Evolutionary conservation across 1,140 invertebrate genomes (phyloP).

Genomic region (Drosophila erecta): DNA sequence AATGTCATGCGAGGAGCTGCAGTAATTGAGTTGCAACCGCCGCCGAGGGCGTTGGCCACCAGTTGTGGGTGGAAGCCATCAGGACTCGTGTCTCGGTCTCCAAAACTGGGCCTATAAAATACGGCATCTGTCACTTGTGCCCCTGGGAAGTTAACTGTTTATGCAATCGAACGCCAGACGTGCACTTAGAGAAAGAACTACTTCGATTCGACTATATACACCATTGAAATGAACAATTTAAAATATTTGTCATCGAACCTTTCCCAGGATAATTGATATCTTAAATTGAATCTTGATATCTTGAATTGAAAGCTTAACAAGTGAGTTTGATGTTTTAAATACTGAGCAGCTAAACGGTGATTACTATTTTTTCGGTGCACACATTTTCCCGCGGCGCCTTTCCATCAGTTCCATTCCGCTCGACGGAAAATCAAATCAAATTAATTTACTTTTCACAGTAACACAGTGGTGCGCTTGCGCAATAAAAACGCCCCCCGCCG

Average conservation of each 20-base stretch:
- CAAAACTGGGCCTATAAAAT: slow-evolving; percentile 47
- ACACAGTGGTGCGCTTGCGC: slow-evolving; percentile 57
- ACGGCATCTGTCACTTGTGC: slow-evolving; percentile 38
- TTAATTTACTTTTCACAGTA: slow-evolving; percentile 50
- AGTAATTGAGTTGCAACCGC: slow-evolving; percentile 47
- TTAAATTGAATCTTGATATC: no score
- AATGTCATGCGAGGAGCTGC: slow-evolving; percentile 38
- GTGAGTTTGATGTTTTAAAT: no score
- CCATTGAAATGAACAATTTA: no score
- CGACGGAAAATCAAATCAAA: slow-evolving; percentile 45
- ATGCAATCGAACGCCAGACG: slow-evolving; percentile 26
- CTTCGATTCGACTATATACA: neutral
- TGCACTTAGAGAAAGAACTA: neutral
- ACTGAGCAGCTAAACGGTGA: no score
- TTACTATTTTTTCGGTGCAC: slow-evolving; percentile 12
- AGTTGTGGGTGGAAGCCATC: slow-evolving; percentile 20
- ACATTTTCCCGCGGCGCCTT: slow-evolving; percentile 22
- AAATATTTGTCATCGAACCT: neutral
- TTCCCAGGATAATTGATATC: no score
- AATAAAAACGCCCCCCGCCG: slow-evolving; percentile 49
- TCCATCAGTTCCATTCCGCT: slow-evolving; percentile 31
- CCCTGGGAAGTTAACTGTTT: slow-evolving; percentile 27
- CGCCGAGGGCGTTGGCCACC: slow-evolving; percentile 33
- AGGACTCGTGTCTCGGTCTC: slow-evolving; percentile 5
- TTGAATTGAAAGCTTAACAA: no score